phyloP scores from a whole-genome alignment of 2,888 invertebrate genomes.

The Pediacus dermestoides region DNA sequence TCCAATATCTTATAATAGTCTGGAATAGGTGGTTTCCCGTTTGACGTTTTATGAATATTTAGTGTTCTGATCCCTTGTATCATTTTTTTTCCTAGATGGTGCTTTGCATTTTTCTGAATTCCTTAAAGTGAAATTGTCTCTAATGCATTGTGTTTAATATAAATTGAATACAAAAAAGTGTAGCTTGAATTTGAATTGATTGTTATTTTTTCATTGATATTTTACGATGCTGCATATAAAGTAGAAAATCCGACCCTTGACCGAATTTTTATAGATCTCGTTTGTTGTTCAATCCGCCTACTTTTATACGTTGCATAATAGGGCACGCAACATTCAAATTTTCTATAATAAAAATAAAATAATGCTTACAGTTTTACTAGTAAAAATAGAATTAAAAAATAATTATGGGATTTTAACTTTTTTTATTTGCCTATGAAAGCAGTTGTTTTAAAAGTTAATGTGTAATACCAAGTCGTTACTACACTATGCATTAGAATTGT shows the following conservation, averaged over 20 bases:
- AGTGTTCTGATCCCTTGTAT: slow-evolving; percentile 19
- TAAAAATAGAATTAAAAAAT: slow-evolving; percentile 7
- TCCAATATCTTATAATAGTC: slow-evolving; percentile 40
- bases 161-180: too few relatives aligned
- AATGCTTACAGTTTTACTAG: slow-evolving; percentile 4
- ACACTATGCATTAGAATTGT: too few relatives aligned
- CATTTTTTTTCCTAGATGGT: slow-evolving; percentile 9
- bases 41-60: slow-evolving; percentile 38
- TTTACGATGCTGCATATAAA: slow-evolving; percentile 14
- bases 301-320: slow-evolving; percentile 16
- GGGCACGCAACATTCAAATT: slow-evolving; percentile 32
- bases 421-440: too few relatives aligned
- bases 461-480: too few relatives aligned
- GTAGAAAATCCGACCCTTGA: slow-evolving; percentile 24
- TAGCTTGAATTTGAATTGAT: too few relatives aligned
- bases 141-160: too few relatives aligned
- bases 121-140: too few relatives aligned
- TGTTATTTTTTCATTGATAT: too few relatives aligned
- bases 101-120: too few relatives aligned
- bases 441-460: too few relatives aligned
- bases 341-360: slow-evolving; percentile 18
- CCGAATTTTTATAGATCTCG: slow-evolving; percentile 25
- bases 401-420: too few relatives aligned
- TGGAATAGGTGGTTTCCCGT: slow-evolving; percentile 28
- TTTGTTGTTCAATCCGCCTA: slow-evolving; percentile 12